phyloP scores from a whole-genome alignment of 2,113 vertebrate genomes.

The Ammodytes dubius region DNA sequence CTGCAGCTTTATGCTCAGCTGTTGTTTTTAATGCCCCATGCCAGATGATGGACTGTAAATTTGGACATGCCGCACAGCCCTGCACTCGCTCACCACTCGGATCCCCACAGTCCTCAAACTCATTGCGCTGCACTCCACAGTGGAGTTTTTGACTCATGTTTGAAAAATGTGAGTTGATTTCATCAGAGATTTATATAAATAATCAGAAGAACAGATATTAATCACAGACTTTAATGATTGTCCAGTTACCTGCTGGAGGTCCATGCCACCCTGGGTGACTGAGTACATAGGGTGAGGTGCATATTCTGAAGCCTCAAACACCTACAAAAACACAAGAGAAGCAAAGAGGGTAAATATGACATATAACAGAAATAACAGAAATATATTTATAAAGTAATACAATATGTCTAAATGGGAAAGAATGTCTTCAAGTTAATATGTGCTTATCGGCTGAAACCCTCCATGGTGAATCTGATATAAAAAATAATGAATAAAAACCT shows the following conservation, averaged over 20 bases:
- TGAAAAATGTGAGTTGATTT: background rate
- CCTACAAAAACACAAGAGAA: constrained; percentile 50
- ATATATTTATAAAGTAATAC: constrained; percentile 21
- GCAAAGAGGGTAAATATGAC: background rate
- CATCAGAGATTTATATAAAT: constrained; percentile 3
- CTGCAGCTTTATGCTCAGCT: constrained; percentile 82
- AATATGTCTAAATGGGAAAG: constrained; percentile 6
- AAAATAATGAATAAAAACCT: constrained; percentile 44
- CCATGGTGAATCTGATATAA: constrained; percentile 12
- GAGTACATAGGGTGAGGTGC: constrained; percentile 82
- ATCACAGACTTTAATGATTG: constrained; percentile 11
- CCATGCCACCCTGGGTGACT: constrained; percentile 80
- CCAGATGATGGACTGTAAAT: constrained; percentile 77
- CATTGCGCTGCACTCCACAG: constrained; percentile 1
- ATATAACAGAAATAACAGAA: constrained; percentile 31
- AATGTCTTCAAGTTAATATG: constrained; percentile 20
- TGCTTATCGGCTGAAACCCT: constrained; percentile 18
- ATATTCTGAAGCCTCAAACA: constrained; percentile 81
- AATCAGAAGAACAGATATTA: constrained; percentile 8
- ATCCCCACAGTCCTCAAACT: constrained; percentile 37
- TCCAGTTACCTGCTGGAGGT: constrained; percentile 81
- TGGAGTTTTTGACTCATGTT: background rate
- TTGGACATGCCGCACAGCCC: constrained; percentile 66
- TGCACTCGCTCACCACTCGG: constrained; percentile 39
- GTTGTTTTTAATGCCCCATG: constrained; percentile 77